Evolutionary conservation across 2,797 vertebrate genomes (phyloP).

Genomic region (Simalia tracyae): DNA sequence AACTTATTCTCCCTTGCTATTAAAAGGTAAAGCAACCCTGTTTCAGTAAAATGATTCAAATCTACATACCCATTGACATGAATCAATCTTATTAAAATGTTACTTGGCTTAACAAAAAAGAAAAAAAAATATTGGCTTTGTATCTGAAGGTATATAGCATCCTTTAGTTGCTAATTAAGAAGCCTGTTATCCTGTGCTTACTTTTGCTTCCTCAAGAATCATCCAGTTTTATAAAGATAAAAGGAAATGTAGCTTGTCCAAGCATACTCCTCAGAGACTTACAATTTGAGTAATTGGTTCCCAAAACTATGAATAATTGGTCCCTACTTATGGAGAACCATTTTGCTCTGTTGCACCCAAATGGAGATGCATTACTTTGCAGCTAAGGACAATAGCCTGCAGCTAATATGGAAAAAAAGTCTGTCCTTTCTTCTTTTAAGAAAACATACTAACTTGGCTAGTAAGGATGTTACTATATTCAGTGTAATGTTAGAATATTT

Average conservation of each 20-base stretch:
- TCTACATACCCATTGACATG: neutral
- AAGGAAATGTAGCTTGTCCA: neutral
- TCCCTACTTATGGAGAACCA: neutral
- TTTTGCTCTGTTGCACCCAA: neutral
- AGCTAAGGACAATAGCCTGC: neutral
- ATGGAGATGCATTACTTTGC: neutral
- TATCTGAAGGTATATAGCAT: neutral
- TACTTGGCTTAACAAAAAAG: conserved; percentile 12
- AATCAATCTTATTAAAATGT: conserved; percentile 5
- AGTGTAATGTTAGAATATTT: neutral
- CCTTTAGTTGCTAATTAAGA: conserved; percentile 11
- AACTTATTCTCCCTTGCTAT: neutral
- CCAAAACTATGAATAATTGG: neutral
- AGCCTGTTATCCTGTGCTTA: neutral
- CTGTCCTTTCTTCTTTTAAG: neutral
- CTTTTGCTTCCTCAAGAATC: neutral
- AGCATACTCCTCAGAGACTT: neutral
- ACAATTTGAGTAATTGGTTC: conserved; percentile 20
- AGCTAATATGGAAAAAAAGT: neutral
- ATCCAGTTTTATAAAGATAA: neutral
- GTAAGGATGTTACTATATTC: neutral
- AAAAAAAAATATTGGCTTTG: conserved; percentile 8
- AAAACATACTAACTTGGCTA: neutral
- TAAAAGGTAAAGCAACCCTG: conserved; percentile 32
- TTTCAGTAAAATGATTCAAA: conserved; percentile 34